phyloP scores from a whole-genome alignment of 2,888 invertebrate species.

The Fragum fragum region DNA sequence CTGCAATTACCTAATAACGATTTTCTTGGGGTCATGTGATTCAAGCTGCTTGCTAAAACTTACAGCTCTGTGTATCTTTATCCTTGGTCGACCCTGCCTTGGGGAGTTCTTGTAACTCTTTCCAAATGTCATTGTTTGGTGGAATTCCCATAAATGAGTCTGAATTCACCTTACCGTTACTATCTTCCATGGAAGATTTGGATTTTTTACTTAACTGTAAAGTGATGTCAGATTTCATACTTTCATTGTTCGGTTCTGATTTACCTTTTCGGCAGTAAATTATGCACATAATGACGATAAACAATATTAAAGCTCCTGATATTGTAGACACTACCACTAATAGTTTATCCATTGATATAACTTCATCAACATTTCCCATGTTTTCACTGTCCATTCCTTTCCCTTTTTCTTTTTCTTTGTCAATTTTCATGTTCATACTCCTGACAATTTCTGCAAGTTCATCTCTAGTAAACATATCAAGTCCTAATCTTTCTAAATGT shows the following conservation, averaged over 20 bases:
- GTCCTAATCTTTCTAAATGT: background rate
- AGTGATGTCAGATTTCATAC: slow-evolving; percentile 20
- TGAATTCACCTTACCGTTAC: slow-evolving; percentile 24
- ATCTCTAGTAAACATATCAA: background rate
- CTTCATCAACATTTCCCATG: slow-evolving; percentile 1
- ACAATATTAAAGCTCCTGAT: slow-evolving; percentile 37
- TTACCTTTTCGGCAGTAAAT: slow-evolving; percentile 33
- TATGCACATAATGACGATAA: slow-evolving; percentile 39
- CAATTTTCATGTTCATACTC: slow-evolving; percentile 12
- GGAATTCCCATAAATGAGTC: slow-evolving; percentile 61
- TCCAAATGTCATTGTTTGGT: slow-evolving; percentile 62
- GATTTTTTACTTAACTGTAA: slow-evolving; percentile 14
- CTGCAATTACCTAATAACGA: too few relatives aligned
- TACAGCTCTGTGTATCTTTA: background rate
- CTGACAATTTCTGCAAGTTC: background rate
- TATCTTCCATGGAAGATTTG: background rate
- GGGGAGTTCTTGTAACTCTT: slow-evolving; percentile 47
- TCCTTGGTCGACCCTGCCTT: slow-evolving; percentile 29
- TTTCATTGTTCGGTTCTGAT: slow-evolving; percentile 30
- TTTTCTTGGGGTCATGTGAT: too few relatives aligned
- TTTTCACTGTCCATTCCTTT: background rate
- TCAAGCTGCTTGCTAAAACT: background rate
- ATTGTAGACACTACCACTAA: slow-evolving; percentile 39
- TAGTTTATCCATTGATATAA: slow-evolving; percentile 39
- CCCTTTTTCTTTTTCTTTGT: background rate